Conservation (phyloP, 2,113 vertebrate genomes). For the Passer domesticus region DNA sequence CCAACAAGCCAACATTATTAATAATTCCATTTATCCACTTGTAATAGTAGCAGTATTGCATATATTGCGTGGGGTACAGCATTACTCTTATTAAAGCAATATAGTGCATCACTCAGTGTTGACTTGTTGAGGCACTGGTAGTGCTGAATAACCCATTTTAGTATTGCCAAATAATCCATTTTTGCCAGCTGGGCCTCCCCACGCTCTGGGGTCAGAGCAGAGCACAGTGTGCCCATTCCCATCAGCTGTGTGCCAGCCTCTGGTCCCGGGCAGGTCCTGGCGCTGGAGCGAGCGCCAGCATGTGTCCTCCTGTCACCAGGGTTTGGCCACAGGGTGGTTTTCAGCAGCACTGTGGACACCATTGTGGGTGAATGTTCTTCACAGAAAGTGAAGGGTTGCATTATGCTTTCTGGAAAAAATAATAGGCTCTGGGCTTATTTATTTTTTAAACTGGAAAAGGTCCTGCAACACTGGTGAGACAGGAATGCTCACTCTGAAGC, state of each 20-base stretch:
- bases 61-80: background rate
- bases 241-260: background rate
- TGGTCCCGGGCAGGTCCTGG: background rate
- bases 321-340: accelerated
- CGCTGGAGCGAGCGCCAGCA: accelerated
- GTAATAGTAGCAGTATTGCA: background rate
- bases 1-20: background rate
- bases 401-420: background rate
- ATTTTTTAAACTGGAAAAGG: background rate
- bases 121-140: background rate
- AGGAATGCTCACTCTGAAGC: background rate
- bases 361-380: background rate
- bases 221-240: background rate
- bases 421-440: background rate
- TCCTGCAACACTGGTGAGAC: background rate
- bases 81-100: background rate
- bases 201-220: accelerated
- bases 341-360: background rate
- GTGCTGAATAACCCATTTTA: background rate
- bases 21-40: background rate
- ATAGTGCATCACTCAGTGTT: background rate
- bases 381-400: too few relatives aligned
- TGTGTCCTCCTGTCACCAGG: background rate
- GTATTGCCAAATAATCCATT: background rate
- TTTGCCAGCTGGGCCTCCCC: background rate